A percentile compares a stretch with the other conserved stretches of the same genome.
These are phyloP conservation scores for Pseudorectes ferrugineus DNA, from an alignment of 2,113 vertebrate genomes.

Conservation along the genomic window DNA sequence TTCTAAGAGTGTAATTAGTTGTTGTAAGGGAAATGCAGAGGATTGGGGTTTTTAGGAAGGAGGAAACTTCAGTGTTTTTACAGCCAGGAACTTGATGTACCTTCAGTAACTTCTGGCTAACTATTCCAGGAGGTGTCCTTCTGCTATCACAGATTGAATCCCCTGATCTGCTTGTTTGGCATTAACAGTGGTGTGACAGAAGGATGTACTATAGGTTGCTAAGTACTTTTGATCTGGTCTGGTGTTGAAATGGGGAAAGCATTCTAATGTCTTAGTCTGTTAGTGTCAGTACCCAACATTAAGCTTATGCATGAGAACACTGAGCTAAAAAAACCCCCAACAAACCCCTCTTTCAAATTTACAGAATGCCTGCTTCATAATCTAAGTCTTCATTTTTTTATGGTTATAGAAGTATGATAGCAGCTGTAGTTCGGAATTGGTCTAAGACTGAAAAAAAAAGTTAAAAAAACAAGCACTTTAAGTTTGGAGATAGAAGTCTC, in stretches of 20 bases:
- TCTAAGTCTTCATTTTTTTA: not conserved
- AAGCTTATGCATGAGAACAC: not conserved
- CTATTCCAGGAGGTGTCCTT: slow-evolving; percentile 21
- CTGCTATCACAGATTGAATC: not conserved
- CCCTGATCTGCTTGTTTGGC: not conserved
- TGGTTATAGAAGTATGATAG: not conserved
- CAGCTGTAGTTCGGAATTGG: not conserved
- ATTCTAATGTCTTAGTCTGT: not conserved
- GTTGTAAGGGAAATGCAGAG: not conserved
- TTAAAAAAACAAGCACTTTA: accelerated
- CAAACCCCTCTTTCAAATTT: not conserved
- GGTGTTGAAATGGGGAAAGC: not conserved
- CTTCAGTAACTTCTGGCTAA: not conserved
- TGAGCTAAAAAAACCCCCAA: not conserved
- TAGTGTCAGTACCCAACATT: not conserved
- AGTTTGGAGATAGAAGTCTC: not conserved
- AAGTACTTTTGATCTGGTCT: not conserved
- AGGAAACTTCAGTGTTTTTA: not conserved
- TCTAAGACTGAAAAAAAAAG: not conserved
- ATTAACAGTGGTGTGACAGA: not conserved
- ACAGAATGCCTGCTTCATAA: not conserved
- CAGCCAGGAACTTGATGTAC: not conserved
- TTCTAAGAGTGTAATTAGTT: not conserved
- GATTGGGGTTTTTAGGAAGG: not conserved
- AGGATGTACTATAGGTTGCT: not conserved